phyloP scores from a whole-genome alignment of 2,113 vertebrate genomes.

The Clupea harengus region DNA sequence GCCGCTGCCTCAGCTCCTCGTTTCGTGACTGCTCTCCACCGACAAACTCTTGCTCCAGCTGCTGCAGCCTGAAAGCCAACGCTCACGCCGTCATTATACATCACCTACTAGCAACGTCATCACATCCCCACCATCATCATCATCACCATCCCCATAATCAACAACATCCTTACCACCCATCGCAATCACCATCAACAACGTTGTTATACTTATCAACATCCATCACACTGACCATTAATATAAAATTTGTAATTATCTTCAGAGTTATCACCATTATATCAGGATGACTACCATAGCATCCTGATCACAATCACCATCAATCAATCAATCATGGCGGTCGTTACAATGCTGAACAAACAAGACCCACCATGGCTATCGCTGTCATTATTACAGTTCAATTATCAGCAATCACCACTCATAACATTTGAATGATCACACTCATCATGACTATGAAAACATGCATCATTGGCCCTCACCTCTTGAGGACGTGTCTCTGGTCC shows the following conservation, averaged over 20 bases:
- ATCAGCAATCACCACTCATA: background rate
- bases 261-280: background rate
- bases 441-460: background rate
- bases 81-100: background rate
- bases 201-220: background rate
- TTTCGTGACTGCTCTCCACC: conserved; percentile 85
- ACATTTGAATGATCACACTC: background rate
- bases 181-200: background rate
- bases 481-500: conserved; percentile 78
- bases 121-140: background rate
- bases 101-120: background rate
- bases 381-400: no score
- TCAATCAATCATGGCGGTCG: background rate
- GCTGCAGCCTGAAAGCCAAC: conserved; percentile 74
- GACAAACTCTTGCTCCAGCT: conserved; percentile 81
- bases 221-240: background rate
- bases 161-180: background rate
- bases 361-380: background rate
- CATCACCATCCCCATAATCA: no score
- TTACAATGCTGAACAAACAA: background rate
- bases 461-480: conserved; percentile 67
- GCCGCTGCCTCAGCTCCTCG: conserved; percentile 80
- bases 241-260: background rate
- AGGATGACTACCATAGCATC: background rate
- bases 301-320: background rate